Base-by-base conservation (phyloP, 2,888 invertebrate genomes). In the Drosophila ustulata region DNA sequence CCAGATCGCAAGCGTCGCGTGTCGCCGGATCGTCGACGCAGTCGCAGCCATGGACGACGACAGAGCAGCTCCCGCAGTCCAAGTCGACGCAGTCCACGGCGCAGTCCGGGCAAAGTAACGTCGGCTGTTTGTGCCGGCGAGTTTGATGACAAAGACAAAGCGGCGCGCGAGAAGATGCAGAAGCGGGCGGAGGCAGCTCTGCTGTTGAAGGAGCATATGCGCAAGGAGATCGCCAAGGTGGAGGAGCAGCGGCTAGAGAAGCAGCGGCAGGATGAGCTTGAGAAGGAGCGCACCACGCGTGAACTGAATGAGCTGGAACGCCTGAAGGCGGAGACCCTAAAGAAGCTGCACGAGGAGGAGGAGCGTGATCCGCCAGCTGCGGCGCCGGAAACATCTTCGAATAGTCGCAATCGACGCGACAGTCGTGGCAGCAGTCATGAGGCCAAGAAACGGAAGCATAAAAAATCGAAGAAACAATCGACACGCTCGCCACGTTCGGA, bases 151-250 rank as follows among this genome's bases (percentile, higher is more conserved):
- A 90, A 89, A 26, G 79, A 64, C 26, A 64, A 64, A 5, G 55
- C 71, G n/a, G 66, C 90, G 5, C 89, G 91, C 26, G 92, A 93
- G 66, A 93, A 93, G 75, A 92, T 91, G 91, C 86, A 92, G 28
- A 93, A 92, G 72, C 91, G 93, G 0, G 93, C 93, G 0, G 93
- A 93, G 80, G 93, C 94, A 28, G 89, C 94, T 18, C 85, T 93
- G 71, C 88, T 94, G 72, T 89, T 94, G 46, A 94, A 94, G 76
- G 94, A 94, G 79, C 94, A 95, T 76, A 94, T 94, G 93, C 94
- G 94, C 66, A 90, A 93, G 71, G 94, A 94, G 75, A 93, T 93
- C 43, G 93, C 94, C 53, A 94, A 94, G 78, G 93, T 93, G 79
- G 94, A 94, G 73, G 94, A 93, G 77, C 93, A 93, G 63, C 93